These are phyloP conservation scores for Pithys albifrons DNA, from an alignment of 2,113 vertebrate species.

Conservation along the genomic window DNA sequence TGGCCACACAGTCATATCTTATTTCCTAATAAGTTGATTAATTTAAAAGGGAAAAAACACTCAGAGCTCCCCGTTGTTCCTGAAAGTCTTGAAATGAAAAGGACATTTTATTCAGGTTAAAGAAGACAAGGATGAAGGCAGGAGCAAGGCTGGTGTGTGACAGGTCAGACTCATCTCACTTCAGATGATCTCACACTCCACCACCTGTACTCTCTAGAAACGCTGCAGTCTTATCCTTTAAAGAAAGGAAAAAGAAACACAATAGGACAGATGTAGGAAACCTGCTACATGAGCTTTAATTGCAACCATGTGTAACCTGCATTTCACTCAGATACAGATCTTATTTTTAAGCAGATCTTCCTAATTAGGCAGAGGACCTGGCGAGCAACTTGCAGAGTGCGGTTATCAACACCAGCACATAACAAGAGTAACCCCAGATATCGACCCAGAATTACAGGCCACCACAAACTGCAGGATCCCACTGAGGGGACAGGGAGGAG, in stretches of 20 bases:
- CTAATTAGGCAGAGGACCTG: constrained; percentile 34
- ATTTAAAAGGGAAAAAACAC: background rate
- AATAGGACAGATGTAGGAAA: background rate
- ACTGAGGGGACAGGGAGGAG: background rate
- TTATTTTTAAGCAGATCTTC: constrained; percentile 27
- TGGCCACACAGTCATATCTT: background rate
- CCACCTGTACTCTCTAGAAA: background rate
- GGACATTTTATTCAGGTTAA: background rate
- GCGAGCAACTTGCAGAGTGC: background rate
- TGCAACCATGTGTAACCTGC: constrained; percentile 41
- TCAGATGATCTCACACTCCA: background rate
- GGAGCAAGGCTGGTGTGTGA: background rate
- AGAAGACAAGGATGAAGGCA: background rate
- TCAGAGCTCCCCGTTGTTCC: background rate
- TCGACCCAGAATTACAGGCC: background rate
- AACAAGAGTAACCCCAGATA: background rate
- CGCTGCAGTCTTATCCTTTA: background rate
- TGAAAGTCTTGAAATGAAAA: background rate
- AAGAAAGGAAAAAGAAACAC: background rate
- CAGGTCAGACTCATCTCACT: background rate
- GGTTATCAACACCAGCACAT: background rate
- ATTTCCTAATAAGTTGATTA: background rate
- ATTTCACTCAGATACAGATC: background rate
- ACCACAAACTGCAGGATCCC: background rate
- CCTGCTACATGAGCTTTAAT: background rate